Evolutionary conservation across 2,113 vertebrate genomes (phyloP).

Genomic region (Saimiri boliviensis): DNA sequence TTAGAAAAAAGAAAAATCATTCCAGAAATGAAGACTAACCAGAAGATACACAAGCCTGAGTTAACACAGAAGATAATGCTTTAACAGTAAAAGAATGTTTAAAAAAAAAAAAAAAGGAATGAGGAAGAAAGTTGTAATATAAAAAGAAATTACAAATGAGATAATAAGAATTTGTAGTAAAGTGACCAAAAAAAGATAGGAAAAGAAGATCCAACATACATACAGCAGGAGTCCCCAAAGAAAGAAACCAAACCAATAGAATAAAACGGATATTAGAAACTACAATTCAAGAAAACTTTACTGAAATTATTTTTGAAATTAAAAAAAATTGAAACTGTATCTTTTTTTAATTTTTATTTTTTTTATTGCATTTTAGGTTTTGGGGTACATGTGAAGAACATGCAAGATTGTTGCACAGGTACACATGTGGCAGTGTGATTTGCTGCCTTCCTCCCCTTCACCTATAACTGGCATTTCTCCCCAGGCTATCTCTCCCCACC

Average conservation of each 20-base stretch:
- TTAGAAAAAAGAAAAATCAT: background rate
- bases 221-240: background rate
- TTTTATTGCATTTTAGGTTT: too few species aligned
- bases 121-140: too few species aligned
- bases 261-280: background rate
- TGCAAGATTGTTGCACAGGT: too few species aligned
- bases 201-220: background rate
- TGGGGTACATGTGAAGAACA: too few species aligned
- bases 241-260: background rate
- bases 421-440: too few species aligned
- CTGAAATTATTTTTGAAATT: background rate
- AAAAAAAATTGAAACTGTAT: background rate
- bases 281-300: background rate
- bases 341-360: too few species aligned
- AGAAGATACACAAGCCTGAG: background rate
- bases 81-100: too few species aligned
- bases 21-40: background rate
- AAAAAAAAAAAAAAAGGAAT: too few species aligned
- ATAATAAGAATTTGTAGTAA: background rate
- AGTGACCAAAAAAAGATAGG: background rate
- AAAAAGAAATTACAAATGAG: too few species aligned
- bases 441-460: too few species aligned
- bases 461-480: too few species aligned
- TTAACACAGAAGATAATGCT: background rate
- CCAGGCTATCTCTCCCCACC: too few species aligned